Percentiles rank a stretch among this genome's conserved stretches.
Conservation (phyloP, 2,888 invertebrate species). For the Cryptocheilus praepositus region DNA sequence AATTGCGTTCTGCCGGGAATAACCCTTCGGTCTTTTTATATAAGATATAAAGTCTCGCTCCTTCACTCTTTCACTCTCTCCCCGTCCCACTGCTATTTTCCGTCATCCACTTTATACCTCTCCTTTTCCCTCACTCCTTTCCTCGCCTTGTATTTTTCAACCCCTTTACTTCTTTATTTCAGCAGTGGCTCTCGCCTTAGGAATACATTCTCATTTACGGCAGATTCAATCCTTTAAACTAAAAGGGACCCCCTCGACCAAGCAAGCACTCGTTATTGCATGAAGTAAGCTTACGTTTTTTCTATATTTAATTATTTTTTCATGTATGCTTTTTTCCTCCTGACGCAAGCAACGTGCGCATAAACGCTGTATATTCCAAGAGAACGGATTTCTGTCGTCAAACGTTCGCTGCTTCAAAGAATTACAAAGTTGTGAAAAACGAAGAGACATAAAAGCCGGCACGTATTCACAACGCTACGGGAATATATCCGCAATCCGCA, state of each 20-base stretch:
- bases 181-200: slow-evolving; percentile 43
- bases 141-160: slow-evolving; percentile 8
- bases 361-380: slow-evolving; percentile 2
- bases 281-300: too few species aligned
- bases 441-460: background rate
- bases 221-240: slow-evolving; percentile 22
- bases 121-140: background rate
- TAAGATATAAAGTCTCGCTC: slow-evolving; percentile 63
- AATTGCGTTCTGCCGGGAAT: slow-evolving; percentile 62
- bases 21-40: slow-evolving; percentile 59
- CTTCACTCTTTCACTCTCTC: slow-evolving; percentile 19
- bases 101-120: slow-evolving; percentile 11
- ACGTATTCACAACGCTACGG: too few species aligned
- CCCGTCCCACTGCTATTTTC: slow-evolving; percentile 24
- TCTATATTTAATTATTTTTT: background rate
- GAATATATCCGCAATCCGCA: too few species aligned
- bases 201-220: slow-evolving; percentile 25
- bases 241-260: slow-evolving; percentile 19
- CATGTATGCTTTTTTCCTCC: background rate
- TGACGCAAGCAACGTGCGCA: background rate
- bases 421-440: slow-evolving; percentile 1
- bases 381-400: background rate
- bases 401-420: background rate
- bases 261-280: slow-evolving; percentile 23
- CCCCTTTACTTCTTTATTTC: slow-evolving; percentile 26